Evolutionary conservation across 2,888 invertebrate genomes (phyloP).

Genomic region (Athripsodes cinereus): DNA sequence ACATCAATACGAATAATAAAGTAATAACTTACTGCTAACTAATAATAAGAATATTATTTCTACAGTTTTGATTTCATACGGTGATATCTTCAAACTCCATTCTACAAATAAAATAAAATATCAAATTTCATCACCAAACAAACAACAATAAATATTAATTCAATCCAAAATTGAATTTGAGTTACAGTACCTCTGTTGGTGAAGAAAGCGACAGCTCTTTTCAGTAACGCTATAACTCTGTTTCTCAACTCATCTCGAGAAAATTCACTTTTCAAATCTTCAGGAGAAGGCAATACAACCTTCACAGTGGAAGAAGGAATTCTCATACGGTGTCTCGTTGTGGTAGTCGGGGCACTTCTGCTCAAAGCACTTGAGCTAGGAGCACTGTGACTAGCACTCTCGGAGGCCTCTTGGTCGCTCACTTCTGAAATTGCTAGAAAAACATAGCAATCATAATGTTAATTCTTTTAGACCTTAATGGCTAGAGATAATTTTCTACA

Average conservation of each 20-base stretch:
- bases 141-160: too few relatives aligned
- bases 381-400: neutral
- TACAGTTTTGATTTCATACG: neutral
- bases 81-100: neutral
- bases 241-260: constrained; percentile 45
- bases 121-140: neutral
- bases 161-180: too few relatives aligned
- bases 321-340: neutral
- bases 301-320: neutral
- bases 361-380: neutral
- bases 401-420: constrained; percentile 10
- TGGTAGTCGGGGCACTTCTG: neutral
- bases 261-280: constrained; percentile 25
- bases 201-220: constrained; percentile 50
- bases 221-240: constrained; percentile 45
- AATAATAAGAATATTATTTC: neutral
- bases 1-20: neutral
- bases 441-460: neutral
- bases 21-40: constrained; percentile 1
- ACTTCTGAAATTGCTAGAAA: constrained; percentile 10
- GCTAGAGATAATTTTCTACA: too few relatives aligned
- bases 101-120: neutral
- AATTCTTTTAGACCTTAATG: too few relatives aligned
- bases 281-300: neutral
- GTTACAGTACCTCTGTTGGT: constrained; percentile 31